Evolutionary conservation across 2,113 vertebrate species (phyloP).

Genomic region (Grallaria varia): DNA sequence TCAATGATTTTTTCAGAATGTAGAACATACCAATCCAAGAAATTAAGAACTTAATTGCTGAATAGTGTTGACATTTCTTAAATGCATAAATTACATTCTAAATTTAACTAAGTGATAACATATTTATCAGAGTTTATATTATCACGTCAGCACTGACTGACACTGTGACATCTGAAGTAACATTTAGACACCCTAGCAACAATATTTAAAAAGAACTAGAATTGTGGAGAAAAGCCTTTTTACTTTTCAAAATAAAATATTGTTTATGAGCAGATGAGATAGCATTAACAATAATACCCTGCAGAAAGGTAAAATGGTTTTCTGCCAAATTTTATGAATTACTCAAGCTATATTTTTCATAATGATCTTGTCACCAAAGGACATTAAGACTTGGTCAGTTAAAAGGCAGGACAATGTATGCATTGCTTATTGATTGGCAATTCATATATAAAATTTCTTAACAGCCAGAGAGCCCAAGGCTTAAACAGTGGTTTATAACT

Average conservation of each 20-base stretch:
- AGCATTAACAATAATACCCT: not conserved
- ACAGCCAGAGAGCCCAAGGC: not conserved
- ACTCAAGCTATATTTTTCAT: not conserved
- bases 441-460: not conserved
- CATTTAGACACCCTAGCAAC: not conserved
- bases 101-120: not conserved
- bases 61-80: not conserved
- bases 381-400: not conserved
- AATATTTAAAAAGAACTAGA: not conserved
- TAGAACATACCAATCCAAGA: not conserved
- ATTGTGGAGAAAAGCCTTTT: accelerated
- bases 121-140: not conserved
- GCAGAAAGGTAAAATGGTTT: not conserved
- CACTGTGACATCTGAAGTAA: not conserved
- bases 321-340: not conserved
- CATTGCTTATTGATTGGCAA: not conserved
- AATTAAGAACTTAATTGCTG: not conserved
- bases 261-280: not conserved
- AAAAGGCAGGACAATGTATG: not conserved
- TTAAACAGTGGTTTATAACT: not conserved
- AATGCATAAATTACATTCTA: not conserved
- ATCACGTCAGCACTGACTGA: not conserved
- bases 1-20: not conserved
- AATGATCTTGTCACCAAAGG: not conserved
- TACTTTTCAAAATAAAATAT: not conserved